Evolutionary conservation across 2,113 vertebrate genomes (phyloP).

Genomic region (Periophthalmus modestus): DNA sequence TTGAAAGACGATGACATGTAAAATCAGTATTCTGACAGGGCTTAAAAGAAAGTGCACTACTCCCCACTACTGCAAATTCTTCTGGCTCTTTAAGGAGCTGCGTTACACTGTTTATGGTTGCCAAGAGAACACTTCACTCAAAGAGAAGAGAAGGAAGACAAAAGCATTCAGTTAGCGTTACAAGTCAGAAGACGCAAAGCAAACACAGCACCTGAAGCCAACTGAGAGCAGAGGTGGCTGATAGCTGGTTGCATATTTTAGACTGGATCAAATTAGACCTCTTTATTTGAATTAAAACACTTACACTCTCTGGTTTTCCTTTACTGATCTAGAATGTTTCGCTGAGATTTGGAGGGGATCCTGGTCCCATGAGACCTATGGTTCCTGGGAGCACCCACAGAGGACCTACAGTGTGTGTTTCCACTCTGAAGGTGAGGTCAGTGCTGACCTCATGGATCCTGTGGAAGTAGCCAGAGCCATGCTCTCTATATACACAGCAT

Average conservation of each 20-base stretch:
- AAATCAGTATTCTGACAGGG: conserved; percentile 14
- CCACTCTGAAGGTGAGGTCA: conserved; percentile 54
- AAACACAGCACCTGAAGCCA: conserved; percentile 2
- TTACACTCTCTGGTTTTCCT: neutral
- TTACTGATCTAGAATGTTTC: no score
- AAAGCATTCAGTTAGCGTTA: conserved; percentile 8
- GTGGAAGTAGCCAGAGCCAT: conserved; percentile 56
- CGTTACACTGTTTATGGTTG: conserved; percentile 3
- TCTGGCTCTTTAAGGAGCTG: neutral
- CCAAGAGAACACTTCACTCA: conserved; percentile 9
- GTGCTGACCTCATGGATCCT: conserved; percentile 56
- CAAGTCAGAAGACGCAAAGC: neutral
- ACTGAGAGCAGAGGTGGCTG: neutral
- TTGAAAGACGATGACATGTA: conserved; percentile 14
- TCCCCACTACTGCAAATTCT: neutral
- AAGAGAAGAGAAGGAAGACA: conserved; percentile 3
- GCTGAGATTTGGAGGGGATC: no score
- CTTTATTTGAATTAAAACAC: neutral
- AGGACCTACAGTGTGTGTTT: conserved; percentile 18
- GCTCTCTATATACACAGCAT: conserved; percentile 40
- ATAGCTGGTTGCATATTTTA: neutral
- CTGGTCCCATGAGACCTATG: neutral
- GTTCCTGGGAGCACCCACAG: conserved; percentile 8
- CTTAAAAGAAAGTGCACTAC: conserved; percentile 1
- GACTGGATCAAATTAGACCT: neutral